A percentile compares a stretch with the other conserved stretches of the same genome.
phyloP scores from a whole-genome alignment of 2,797 vertebrate species.

The Mastacembelus armatus region DNA sequence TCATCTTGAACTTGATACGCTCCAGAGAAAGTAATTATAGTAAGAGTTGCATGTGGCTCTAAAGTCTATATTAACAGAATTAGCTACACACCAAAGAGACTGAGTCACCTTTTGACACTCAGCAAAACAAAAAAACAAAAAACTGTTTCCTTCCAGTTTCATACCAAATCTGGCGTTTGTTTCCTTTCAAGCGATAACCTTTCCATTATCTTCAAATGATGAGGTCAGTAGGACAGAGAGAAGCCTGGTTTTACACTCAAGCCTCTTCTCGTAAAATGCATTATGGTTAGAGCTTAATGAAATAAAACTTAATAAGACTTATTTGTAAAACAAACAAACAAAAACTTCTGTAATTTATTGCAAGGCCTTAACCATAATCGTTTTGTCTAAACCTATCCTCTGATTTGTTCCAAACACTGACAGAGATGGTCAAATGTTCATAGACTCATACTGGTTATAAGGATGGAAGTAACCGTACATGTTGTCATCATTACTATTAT shows the following conservation, averaged over 20 bases:
- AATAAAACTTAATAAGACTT: no score
- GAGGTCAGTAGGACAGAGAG: slow-evolving; percentile 46
- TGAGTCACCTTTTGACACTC: slow-evolving; percentile 20
- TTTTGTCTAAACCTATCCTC: no score
- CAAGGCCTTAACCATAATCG: no score
- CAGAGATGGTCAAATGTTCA: no score
- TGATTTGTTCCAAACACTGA: no score
- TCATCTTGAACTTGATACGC: not conserved
- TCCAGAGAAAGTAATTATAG: not conserved
- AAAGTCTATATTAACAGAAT: not conserved
- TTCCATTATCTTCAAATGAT: slow-evolving; percentile 58
- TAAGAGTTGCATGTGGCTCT: not conserved
- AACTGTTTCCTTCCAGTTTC: slow-evolving; percentile 51
- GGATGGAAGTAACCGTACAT: no score
- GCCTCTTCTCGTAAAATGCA: slow-evolving; percentile 50
- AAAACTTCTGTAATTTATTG: no score
- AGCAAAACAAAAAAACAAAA: slow-evolving; percentile 17
- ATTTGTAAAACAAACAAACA: no score
- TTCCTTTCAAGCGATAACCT: slow-evolving; percentile 74
- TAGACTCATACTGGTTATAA: no score
- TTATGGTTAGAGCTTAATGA: slow-evolving; percentile 4
- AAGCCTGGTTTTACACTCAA: not conserved
- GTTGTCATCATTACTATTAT: no score
- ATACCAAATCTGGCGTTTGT: slow-evolving; percentile 20
- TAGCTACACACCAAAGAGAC: not conserved